phyloP scores from a whole-genome alignment of 2,888 invertebrate species.

The Muscina levida region DNA sequence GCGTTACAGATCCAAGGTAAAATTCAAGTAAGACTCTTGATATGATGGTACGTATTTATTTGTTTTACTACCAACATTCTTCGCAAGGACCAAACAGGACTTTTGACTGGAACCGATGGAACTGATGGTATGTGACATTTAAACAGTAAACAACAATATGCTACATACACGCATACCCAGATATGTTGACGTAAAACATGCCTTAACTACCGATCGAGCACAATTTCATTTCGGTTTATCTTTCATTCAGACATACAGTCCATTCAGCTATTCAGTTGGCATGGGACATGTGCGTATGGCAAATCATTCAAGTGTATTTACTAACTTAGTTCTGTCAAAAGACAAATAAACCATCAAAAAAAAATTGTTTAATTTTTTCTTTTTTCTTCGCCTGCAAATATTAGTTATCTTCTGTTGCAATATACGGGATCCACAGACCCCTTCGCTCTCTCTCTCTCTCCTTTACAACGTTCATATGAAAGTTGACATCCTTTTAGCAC shows the following conservation, averaged over 20 bases:
- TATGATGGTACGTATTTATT: conserved; percentile 20
- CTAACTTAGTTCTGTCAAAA: conserved; percentile 61
- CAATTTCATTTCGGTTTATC: conserved; percentile 52
- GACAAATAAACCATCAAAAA: conserved; percentile 63
- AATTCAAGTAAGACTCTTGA: neutral
- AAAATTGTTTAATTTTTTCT: conserved; percentile 9
- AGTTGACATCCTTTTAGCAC: neutral
- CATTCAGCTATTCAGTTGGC: conserved; percentile 54
- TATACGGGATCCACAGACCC: neutral
- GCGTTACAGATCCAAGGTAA: neutral
- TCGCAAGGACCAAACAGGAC: neutral
- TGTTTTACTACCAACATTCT: conserved; percentile 14
- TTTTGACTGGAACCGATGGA: neutral
- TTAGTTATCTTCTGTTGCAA: conserved; percentile 31
- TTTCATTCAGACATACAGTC: conserved; percentile 42
- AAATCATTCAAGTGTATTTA: conserved; percentile 63
- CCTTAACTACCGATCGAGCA: conserved; percentile 4
- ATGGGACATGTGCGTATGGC: conserved; percentile 44
- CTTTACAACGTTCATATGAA: neutral
- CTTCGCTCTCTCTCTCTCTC: neutral
- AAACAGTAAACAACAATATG: too few relatives aligned
- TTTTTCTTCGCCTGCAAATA: conserved; percentile 45
- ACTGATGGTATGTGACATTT: neutral
- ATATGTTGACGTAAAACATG: too few relatives aligned
- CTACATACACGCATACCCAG: too few relatives aligned